phyloP scores from a whole-genome alignment of 2,113 vertebrate species.

The Antigone vipio region DNA sequence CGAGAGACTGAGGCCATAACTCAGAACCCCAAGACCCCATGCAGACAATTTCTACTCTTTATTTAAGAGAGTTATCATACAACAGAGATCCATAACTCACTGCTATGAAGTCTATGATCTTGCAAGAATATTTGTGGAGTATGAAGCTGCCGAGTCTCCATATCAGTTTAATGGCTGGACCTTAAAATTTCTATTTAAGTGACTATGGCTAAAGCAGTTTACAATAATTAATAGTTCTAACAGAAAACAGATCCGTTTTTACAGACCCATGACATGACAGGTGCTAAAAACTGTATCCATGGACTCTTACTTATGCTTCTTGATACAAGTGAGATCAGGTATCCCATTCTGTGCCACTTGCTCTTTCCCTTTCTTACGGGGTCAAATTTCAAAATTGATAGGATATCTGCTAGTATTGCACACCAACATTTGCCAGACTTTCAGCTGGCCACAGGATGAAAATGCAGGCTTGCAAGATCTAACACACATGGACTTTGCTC shows the following conservation, averaged over 20 bases:
- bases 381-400: neutral
- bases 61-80: neutral
- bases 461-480: neutral
- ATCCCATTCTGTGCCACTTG: neutral
- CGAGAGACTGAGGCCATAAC: neutral
- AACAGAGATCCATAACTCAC: neutral
- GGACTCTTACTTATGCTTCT: neutral
- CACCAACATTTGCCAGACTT: neutral
- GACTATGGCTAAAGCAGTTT: neutral
- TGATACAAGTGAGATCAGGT: neutral
- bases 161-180: neutral
- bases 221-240: neutral
- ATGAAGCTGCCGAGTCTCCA: accelerated
- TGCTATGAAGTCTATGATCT: neutral
- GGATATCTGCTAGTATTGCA: neutral
- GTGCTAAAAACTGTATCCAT: neutral
- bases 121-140: neutral
- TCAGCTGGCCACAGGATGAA: neutral
- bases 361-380: neutral
- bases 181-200: neutral
- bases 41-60: neutral
- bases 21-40: neutral
- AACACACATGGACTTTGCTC: neutral
- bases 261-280: neutral
- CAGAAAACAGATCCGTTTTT: neutral